These are phyloP conservation scores for Puma concolor DNA, from an alignment of 2,113 vertebrate species.

Conservation along the genomic window DNA sequence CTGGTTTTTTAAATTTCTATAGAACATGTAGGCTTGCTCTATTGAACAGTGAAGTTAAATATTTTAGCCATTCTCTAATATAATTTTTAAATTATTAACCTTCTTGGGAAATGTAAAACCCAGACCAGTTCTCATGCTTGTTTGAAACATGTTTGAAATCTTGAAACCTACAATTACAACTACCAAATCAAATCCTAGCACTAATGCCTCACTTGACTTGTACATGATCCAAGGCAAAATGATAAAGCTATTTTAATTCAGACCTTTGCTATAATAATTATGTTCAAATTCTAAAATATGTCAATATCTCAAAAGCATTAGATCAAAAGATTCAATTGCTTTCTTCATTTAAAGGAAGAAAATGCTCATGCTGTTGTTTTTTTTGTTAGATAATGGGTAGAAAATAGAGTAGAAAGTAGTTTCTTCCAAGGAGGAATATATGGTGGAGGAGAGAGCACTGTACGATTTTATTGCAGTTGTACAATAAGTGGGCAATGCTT, in stretches of 20 bases:
- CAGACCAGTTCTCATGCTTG: neutral
- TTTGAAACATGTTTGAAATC: constrained; percentile 36
- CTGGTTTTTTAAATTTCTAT: neutral
- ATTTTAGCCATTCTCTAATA: neutral
- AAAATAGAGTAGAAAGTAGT: neutral
- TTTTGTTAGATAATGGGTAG: constrained; percentile 38
- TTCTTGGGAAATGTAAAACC: neutral
- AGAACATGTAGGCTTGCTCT: neutral
- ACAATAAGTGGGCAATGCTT: no score
- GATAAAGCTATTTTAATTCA: neutral
- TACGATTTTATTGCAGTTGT: no score
- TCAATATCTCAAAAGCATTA: constrained; percentile 16
- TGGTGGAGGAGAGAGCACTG: no score
- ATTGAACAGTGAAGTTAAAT: neutral
- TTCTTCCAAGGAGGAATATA: no score
- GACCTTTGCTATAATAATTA: neutral
- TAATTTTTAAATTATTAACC: neutral
- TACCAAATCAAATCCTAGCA: constrained; percentile 24
- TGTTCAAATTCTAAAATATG: neutral
- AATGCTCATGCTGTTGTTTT: neutral
- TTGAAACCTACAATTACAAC: neutral
- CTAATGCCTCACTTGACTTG: neutral
- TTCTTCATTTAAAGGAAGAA: neutral
- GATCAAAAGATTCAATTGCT: neutral
- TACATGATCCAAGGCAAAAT: neutral